Percentiles rank a stretch among this genome's conserved stretches.
Evolutionary conservation across 2,113 vertebrate species (phyloP).

Genomic region (Thermophis baileyi): DNA sequence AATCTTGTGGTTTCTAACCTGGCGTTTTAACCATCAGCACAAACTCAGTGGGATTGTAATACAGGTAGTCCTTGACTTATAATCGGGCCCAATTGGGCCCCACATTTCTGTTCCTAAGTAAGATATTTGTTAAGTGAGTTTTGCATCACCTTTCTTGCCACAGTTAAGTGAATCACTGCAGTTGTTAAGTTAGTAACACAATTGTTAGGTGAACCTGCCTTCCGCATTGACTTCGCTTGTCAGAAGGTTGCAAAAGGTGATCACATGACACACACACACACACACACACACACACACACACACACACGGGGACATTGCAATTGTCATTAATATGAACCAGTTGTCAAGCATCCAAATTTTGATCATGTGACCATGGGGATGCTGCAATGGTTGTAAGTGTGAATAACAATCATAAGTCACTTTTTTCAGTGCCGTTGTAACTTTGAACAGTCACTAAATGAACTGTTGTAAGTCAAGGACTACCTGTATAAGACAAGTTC

Average conservation of each 20-base stretch:
- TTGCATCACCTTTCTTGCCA: neutral
- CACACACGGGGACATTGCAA: neutral
- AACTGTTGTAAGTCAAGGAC: neutral
- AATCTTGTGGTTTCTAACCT: neutral
- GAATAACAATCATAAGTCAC: neutral
- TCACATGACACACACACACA: neutral
- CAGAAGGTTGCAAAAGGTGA: neutral
- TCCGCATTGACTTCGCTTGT: neutral
- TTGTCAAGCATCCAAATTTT: neutral
- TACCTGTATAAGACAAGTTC: neutral
- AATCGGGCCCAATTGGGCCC: neutral
- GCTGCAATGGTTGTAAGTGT: neutral
- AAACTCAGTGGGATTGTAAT: neutral
- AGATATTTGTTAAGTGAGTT: neutral
- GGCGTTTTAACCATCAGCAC: neutral
- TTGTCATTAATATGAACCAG: neutral
- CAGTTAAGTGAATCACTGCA: neutral
- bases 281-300: too few species aligned
- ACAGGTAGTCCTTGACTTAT: neutral
- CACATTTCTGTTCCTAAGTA: neutral
- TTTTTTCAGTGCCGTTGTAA: neutral
- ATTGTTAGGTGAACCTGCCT: neutral
- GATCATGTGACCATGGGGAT: neutral
- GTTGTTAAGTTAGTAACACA: neutral
- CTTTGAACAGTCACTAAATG: neutral